Evolutionary conservation across 2,888 invertebrate genomes (phyloP), one percentile per base, ranked within the genome.

Genomic region (Troglohyphantes excavatus): DNA sequence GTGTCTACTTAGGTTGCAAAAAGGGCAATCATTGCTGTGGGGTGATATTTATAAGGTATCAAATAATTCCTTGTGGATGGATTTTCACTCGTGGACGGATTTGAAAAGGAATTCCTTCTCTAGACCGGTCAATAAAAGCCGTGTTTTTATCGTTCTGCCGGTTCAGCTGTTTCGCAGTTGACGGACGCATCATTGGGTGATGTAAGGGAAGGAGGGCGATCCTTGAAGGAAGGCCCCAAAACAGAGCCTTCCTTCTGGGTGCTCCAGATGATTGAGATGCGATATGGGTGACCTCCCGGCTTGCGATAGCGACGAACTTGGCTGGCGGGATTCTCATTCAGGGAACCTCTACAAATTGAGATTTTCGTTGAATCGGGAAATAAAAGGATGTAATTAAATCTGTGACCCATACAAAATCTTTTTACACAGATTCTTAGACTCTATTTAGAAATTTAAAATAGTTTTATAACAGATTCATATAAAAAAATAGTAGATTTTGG

Each of bases 241-340:
- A 85, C 85, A 68, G 65, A 33, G 13, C 27, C 26, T 76, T 68
- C 75, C 82, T 88, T 82, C 82, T 82, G 88, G 82, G 33, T 82
- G 59, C 61, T 43, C 21, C 27, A 61, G 82, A 43, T 88, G 88
- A 88, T 88, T 82, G 88, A 88, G 76, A 82, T 29, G 82, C 29
- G 82, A 88, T 88, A 70, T 39, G 75, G 75, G 23, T 88, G 82
- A 75, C 88, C 82, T 70, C 87, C 79, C 72, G 33, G 13, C 63
- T 17, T 46, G 46, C 21, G 59, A 78, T 27, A 68, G 68, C 19
- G 67, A 23, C 59, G 53, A 59, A 76, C 76, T 29, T 39, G 19
- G 21, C 23, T 13, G 23, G 43, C 67, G n/a, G 17, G 46, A n/a
- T 68, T 26, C 7, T 6, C 2, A 27, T 21, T 27, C 0, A 61